Evolutionary conservation across 35 echinoderm and acorn worm genomes (phyloP), one percentile per base, ranked within the genome.

Genomic region (Stichopus chloronotus): DNA sequence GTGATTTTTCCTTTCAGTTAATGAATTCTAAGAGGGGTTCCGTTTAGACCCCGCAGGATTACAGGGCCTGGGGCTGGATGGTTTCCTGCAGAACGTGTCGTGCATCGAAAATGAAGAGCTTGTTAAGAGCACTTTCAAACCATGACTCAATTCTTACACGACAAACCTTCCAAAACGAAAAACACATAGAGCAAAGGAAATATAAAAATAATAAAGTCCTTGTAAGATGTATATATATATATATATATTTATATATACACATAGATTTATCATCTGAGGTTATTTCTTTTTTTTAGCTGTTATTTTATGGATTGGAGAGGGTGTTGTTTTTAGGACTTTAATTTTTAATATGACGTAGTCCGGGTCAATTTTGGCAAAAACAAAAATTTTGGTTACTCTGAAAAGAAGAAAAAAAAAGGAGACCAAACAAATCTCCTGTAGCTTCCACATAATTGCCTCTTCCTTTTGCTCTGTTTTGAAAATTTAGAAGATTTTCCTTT

Each of bases 11-110:
- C 30, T 43, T 57, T 72, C 22, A 54, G 13, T 72, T 89, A 89
- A 89, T 89, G 87, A 43, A 89, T 89, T 89, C 87, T 54, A 59
- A 89, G 87, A 89, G 87, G 87, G 87, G 87, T 89, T 71, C 65
- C 61, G 43, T 89, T 63, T 89, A 65, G 71, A 61, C 87, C 87
- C 87, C 43, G 65, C 16, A 89, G 87, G 87, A 89, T 89, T 72
- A 89, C 58, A 89, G 87, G 87, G 59, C 87, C 60, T 63, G 65
- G 23, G 59, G 87, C 87, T 58, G 43, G 59, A 72, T 65, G 59
- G 54, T 71, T 72, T 89, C 87, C 57, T 53, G 61, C 87, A 72
- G 55, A 89, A 89, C 87, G 87, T 89, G 87, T 72, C 55, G 30
- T 55, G 87, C 87, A 89, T 89, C 57, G n/a, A 5, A 25, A 85